These are phyloP conservation scores for Nanorana parkeri DNA, from an alignment of 2,113 vertebrate genomes.

Conservation along the genomic window DNA sequence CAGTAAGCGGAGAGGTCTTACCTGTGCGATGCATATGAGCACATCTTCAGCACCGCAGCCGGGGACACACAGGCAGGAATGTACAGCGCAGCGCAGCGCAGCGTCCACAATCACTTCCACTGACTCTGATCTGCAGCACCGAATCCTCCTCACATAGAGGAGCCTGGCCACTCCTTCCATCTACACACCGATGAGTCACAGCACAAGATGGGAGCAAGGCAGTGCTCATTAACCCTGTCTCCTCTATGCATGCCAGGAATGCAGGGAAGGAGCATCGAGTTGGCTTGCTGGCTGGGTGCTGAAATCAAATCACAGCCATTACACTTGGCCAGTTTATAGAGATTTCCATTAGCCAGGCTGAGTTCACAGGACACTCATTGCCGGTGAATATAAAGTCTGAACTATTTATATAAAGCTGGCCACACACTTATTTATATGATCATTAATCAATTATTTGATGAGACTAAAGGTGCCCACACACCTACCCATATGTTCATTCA, in stretches of 20 bases:
- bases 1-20: conserved; percentile 34
- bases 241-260: not conserved
- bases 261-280: not conserved
- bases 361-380: too few relatives aligned
- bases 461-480: too few relatives aligned
- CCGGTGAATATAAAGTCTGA: too few relatives aligned
- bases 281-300: too few relatives aligned
- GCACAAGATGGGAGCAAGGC: conserved; percentile 46
- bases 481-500: too few relatives aligned
- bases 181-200: conserved; percentile 55
- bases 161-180: conserved; percentile 52
- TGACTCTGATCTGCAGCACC: not conserved
- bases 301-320: too few relatives aligned
- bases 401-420: too few relatives aligned
- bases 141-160: conserved; percentile 30
- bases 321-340: too few relatives aligned
- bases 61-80: not conserved
- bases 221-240: conserved; percentile 34
- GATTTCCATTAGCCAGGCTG: too few relatives aligned
- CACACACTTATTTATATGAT: too few relatives aligned
- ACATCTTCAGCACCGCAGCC: conserved; percentile 27
- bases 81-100: not conserved
- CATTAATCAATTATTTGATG: too few relatives aligned
- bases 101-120: too few relatives aligned
- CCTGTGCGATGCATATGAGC: conserved; percentile 36